Evolutionary conservation across 2,113 vertebrate species (phyloP).

Genomic region (Fregata magnificens): DNA sequence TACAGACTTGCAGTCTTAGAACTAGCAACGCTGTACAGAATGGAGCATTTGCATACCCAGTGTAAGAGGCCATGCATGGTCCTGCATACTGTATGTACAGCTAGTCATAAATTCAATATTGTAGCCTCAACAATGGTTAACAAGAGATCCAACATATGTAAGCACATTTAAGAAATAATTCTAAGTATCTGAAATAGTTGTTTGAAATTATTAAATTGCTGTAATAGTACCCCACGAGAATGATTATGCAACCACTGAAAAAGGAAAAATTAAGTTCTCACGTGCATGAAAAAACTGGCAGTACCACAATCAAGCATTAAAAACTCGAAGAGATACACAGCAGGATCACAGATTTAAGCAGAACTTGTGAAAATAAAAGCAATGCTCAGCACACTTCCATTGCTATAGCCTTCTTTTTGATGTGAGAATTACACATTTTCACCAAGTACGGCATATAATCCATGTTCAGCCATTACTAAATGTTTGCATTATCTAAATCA

Average conservation of each 20-base stretch:
- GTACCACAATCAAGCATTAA: neutral
- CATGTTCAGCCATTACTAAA: neutral
- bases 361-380: neutral
- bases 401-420: neutral
- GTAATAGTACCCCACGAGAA: neutral
- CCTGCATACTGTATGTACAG: neutral
- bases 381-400: neutral
- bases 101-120: neutral
- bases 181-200: neutral
- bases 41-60: rapidly evolving
- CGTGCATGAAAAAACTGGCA: neutral
- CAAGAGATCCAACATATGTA: neutral
- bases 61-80: neutral
- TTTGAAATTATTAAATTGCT: neutral
- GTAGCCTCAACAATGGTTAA: neutral
- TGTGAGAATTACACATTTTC: neutral
- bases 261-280: neutral
- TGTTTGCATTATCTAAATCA: neutral
- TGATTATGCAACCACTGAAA: neutral
- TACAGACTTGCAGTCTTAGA: neutral
- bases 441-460: neutral
- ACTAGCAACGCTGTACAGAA: neutral
- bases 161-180: neutral
- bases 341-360: neutral
- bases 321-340: neutral